Percentiles rank a stretch among this genome's conserved stretches.
Conservation (phyloP, 2,797 vertebrate species). For the Caiman crocodilus region DNA sequence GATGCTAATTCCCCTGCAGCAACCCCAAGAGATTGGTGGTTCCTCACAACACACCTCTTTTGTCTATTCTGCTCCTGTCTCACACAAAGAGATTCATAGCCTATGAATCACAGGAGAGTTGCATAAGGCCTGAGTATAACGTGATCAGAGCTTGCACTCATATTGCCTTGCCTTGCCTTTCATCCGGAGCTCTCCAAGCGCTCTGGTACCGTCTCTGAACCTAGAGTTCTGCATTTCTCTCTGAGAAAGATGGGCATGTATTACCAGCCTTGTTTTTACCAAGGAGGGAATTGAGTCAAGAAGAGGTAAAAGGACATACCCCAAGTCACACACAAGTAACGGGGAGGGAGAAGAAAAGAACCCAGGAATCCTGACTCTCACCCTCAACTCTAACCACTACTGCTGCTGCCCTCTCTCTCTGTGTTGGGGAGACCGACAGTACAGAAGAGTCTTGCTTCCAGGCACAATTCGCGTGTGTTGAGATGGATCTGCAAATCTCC, state of each 20-base stretch:
- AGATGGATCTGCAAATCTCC: neutral
- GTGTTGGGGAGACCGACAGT: neutral
- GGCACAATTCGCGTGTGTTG: neutral
- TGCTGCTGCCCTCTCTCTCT: neutral
- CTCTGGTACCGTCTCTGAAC: too few relatives aligned
- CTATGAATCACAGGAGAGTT: neutral
- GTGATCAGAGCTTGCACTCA: neutral
- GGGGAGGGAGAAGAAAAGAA: accelerated
- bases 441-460: neutral
- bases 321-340: neutral
- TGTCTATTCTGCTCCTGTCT: neutral
- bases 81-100: accelerated
- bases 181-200: neutral
- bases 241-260: neutral
- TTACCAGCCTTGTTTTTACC: neutral
- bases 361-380: neutral
- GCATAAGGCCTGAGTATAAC: neutral
- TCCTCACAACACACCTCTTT: neutral
- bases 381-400: accelerated
- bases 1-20: neutral
- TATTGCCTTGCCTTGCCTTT: neutral
- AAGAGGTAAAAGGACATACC: neutral
- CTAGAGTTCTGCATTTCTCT: too few relatives aligned
- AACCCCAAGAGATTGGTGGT: neutral
- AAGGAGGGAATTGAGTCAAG: neutral